Conservation (phyloP, 2,888 invertebrate genomes). For the Apamea crenata region DNA sequence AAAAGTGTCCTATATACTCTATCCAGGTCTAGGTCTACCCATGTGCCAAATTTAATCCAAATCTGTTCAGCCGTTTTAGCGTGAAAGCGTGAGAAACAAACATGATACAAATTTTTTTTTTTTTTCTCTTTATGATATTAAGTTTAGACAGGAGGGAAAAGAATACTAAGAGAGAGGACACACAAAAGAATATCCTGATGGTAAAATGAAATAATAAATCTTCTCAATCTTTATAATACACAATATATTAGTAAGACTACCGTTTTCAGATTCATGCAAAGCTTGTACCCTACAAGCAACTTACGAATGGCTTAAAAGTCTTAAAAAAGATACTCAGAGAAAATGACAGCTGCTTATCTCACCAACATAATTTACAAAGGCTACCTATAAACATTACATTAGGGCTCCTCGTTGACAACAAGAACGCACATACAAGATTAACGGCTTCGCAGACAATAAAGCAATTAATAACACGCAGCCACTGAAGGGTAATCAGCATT, state of each 20-base stretch:
- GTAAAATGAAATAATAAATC: too few relatives aligned
- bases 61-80: too few relatives aligned
- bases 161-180: too few relatives aligned
- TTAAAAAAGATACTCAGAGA: not conserved
- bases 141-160: too few relatives aligned
- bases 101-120: too few relatives aligned
- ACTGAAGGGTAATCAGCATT: slow-evolving; percentile 55
- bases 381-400: slow-evolving; percentile 14
- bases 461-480: slow-evolving; percentile 51
- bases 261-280: not conserved
- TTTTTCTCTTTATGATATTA: too few relatives aligned
- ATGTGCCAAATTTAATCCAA: too few relatives aligned
- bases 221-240: too few relatives aligned
- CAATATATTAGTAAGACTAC: not conserved
- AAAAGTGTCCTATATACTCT: too few relatives aligned
- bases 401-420: slow-evolving; percentile 45
- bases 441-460: slow-evolving; percentile 51
- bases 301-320: too few relatives aligned
- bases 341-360: slow-evolving; percentile 11
- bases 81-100: too few relatives aligned
- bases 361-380: not conserved
- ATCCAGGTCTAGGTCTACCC: not conserved
- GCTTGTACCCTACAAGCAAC: not conserved
- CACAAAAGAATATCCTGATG: too few relatives aligned
- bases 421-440: slow-evolving; percentile 50